phyloP scores from a whole-genome alignment of 37 sponge, comb jelly and placozoan genomes.

The Lycopodina hypogea region DNA sequence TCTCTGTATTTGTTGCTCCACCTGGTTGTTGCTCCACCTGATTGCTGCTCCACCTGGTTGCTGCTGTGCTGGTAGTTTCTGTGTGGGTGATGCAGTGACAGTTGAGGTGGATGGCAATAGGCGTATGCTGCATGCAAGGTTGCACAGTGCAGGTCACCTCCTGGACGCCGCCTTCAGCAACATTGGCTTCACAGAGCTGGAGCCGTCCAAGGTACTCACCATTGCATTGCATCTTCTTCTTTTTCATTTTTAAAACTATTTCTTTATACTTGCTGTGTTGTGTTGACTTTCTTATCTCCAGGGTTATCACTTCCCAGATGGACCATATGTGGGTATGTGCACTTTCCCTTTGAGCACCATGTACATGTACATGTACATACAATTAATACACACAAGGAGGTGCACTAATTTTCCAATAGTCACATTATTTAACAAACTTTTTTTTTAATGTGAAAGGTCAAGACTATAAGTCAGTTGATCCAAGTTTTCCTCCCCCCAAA shows the following conservation, averaged over 20 bases:
- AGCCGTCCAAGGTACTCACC: slow-evolving; percentile 55
- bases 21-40: no score
- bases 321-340: slow-evolving; percentile 77
- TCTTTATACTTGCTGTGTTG: neutral
- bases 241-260: neutral
- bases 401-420: neutral
- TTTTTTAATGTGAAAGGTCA: no score
- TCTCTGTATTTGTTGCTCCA: no score
- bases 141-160: slow-evolving; percentile 78
- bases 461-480: no score
- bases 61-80: slow-evolving; percentile 15
- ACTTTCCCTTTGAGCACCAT: no score
- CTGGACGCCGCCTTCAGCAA: slow-evolving; percentile 61
- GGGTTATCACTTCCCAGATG: slow-evolving; percentile 81
- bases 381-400: neutral
- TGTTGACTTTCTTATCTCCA: neutral
- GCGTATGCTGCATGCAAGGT: slow-evolving; percentile 50
- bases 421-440: no score
- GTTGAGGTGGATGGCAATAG: slow-evolving; percentile 31
- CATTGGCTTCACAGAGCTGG: slow-evolving; percentile 47
- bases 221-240: neutral
- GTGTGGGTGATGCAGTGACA: slow-evolving; percentile 41
- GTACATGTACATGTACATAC: no score
- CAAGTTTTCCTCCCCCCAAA: no score
- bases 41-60: no score